Percentiles rank a stretch among this genome's conserved stretches.
Evolutionary conservation across 2,888 invertebrate genomes (phyloP).

Genomic region (Lepidocyrtoides sp.): DNA sequence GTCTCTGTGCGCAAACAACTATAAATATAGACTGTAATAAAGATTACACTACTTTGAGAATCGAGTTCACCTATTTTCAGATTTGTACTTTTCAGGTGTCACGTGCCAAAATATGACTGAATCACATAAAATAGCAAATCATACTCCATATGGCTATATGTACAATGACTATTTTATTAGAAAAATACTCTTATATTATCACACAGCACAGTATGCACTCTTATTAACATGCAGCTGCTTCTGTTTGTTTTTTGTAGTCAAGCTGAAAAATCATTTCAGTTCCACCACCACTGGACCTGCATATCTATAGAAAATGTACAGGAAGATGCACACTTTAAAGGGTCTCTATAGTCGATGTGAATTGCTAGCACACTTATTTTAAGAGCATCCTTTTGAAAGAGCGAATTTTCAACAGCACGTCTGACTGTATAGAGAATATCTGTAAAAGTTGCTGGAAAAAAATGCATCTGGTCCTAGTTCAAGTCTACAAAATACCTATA

Average conservation of each 20-base stretch:
- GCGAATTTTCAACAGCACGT: neutral
- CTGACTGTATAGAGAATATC: too few relatives aligned
- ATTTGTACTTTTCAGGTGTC: slow-evolving; percentile 42
- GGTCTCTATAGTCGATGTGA: neutral
- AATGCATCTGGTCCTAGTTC: neutral
- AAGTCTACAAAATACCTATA: slow-evolving; percentile 6
- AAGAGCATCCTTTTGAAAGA: neutral
- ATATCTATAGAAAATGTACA: neutral
- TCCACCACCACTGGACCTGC: too few relatives aligned
- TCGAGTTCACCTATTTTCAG: neutral
- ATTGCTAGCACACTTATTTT: neutral
- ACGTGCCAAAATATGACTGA: slow-evolving; percentile 63
- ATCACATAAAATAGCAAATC: too few relatives aligned
- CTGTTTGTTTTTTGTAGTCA: slow-evolving; percentile 2
- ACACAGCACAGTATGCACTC: neutral
- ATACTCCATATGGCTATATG: neutral
- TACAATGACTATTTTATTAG: neutral
- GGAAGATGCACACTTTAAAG: neutral
- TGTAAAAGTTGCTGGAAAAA: too few relatives aligned
- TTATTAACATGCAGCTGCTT: slow-evolving; percentile 31
- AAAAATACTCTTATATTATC: neutral
- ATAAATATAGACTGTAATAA: neutral
- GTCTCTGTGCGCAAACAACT: too few relatives aligned
- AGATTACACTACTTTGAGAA: neutral
- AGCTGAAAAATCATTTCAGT: neutral